Conservation (phyloP, 2,113 vertebrate species). For the Micronycteris hirsuta region DNA sequence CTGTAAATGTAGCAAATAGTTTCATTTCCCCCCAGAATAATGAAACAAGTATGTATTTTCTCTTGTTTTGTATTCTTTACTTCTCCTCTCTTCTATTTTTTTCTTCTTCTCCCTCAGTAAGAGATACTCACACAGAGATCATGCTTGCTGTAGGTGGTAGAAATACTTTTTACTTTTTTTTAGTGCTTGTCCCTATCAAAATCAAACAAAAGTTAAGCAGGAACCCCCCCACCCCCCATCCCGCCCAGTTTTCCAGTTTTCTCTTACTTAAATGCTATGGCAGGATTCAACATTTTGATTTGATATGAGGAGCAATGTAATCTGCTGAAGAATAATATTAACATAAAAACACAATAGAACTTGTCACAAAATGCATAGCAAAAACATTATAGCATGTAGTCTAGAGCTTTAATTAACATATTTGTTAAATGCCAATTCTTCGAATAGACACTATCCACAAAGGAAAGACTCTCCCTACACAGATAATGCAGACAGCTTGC, state of each 20-base stretch:
- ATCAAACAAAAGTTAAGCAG: background rate
- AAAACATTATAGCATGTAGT: slow-evolving; percentile 53
- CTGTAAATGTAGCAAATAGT: background rate
- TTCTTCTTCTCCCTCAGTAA: background rate
- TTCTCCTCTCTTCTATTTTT: background rate
- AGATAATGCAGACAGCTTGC: slow-evolving; percentile 40
- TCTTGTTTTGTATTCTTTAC: background rate
- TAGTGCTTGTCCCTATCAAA: background rate
- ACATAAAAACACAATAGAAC: slow-evolving; percentile 72
- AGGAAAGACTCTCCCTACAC: slow-evolving; percentile 48
- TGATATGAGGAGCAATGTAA: slow-evolving; percentile 57
- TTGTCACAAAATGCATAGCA: slow-evolving; percentile 72
- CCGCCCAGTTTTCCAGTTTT: too few relatives aligned
- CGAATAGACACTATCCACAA: slow-evolving; percentile 60
- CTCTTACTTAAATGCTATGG: slow-evolving; percentile 35
- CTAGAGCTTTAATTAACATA: slow-evolving; percentile 74
- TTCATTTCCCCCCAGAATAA: background rate
- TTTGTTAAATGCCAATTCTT: slow-evolving; percentile 70
- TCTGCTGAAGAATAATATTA: slow-evolving; percentile 72
- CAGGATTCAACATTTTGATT: slow-evolving; percentile 61
- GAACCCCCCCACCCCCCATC: too few relatives aligned
- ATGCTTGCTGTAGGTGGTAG: background rate
- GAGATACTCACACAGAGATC: background rate
- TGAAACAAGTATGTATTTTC: background rate
- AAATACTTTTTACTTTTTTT: background rate